Evolutionary conservation across 37 sponge, comb jelly and placozoan species (phyloP).

Genomic region (Halichondria panicea): DNA sequence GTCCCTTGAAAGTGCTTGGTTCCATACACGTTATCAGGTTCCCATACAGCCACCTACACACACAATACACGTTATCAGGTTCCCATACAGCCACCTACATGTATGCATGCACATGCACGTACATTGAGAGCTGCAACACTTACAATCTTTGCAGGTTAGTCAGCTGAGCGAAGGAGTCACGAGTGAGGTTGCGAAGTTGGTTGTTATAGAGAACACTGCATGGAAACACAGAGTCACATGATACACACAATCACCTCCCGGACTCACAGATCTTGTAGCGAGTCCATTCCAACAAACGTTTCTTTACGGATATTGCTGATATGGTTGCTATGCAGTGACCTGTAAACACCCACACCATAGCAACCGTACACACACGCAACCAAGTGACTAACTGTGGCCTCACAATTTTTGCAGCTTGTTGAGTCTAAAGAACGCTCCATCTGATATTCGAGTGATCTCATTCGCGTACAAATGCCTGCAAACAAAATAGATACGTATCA

Average conservation of each 20-base stretch:
- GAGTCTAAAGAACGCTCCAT: conserved; percentile 46
- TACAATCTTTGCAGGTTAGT: conserved; percentile 15
- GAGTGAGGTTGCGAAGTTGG: conserved; percentile 2
- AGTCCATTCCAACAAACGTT: conserved; percentile 39
- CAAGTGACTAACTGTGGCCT: no score
- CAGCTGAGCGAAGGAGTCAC: conserved; percentile 20
- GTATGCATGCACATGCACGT: not conserved
- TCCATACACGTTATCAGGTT: conserved; percentile 17
- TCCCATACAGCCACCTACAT: not conserved
- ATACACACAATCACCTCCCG: not conserved
- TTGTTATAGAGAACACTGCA: conserved; percentile 31
- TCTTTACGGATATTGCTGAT: not conserved
- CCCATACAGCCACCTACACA: conserved; percentile 20
- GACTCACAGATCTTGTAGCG: conserved; percentile 30
- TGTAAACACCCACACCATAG: not conserved
- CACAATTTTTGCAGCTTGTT: conserved; percentile 31
- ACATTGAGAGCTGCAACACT: conserved; percentile 10
- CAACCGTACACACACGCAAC: not conserved
- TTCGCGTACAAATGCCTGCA: conserved; percentile 12
- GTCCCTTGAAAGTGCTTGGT: not conserved
- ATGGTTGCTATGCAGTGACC: conserved; percentile 13
- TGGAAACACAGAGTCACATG: not conserved
- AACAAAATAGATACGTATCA: not conserved
- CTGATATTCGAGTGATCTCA: conserved; percentile 17
- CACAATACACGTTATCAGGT: not conserved